Evolutionary conservation across 2,888 invertebrate genomes (phyloP).

Genomic region (Scrobipalpa costella): DNA sequence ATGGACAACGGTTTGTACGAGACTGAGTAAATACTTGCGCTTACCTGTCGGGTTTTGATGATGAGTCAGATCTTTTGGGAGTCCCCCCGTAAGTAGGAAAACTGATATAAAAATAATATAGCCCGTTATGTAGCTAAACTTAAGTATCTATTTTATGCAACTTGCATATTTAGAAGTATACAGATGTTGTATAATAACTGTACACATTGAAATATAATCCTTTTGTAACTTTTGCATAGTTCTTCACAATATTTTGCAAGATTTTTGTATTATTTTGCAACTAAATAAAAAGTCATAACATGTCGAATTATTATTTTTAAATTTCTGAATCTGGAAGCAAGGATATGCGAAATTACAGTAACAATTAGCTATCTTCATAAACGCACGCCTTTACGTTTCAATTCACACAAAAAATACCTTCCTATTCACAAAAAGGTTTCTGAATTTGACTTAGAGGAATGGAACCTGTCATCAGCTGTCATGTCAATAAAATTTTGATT

Average conservation of each 20-base stretch:
- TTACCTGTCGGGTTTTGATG: no score
- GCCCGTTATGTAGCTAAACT: background rate
- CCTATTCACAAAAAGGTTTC: no score
- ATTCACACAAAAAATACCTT: background rate
- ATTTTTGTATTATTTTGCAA: background rate
- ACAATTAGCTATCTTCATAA: no score
- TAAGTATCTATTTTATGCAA: no score
- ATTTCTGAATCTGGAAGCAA: no score
- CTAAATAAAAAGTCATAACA: background rate
- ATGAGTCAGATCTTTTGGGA: background rate
- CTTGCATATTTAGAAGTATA: no score
- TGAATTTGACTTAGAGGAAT: background rate
- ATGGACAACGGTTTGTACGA: no score
- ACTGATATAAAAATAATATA: background rate
- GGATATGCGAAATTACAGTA: no score
- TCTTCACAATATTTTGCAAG: background rate
- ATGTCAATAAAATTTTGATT: background rate
- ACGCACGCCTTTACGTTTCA: background rate
- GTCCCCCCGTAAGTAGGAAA: background rate
- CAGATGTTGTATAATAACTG: no score
- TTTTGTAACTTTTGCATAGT: background rate
- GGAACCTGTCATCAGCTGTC: conserved; percentile 13
- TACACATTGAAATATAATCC: no score
- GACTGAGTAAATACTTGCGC: no score
- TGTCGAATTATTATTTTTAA: no score